Base-by-base conservation (phyloP, 1,140 invertebrate species). In the Neotoxoptera formosana region DNA sequence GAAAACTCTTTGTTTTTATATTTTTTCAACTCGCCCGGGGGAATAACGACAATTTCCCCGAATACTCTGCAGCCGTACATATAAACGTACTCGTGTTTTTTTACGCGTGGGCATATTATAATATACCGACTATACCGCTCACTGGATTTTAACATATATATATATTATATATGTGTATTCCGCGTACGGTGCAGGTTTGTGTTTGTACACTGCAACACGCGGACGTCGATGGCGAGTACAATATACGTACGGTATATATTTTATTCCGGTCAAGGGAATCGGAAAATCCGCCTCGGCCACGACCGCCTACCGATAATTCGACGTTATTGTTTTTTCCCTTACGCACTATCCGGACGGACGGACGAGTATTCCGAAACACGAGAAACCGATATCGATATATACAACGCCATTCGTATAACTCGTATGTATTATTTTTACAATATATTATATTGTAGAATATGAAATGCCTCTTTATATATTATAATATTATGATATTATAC, bases 181-280 rank as follows among this genome's bases (percentile, higher is more conserved):
- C n/a, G n/a, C 1, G 9, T 23, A 41, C 34, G 36, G 20, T 47
- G 41, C n/a, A n/a, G 87, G 47, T 34, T 51, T 88, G 84, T 84
- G 84, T 84, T 45, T 41, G 7, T 23, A 84, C 48, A 17, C 36
- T 51, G 6, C 7, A 48, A 17, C 21, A 6, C 45, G 25, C 25
- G 41, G 25, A 41, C 41, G n/a, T n/a, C n/a, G 25, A 45, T 45
- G 7, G 41, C 83, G 41, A 51, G 45, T 25, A 88, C 30, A 51
- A 88, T 88, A n/a, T n/a, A n/a, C n/a, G n/a, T n/a, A n/a, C n/a
- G n/a, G n/a, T n/a, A n/a, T n/a, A n/a, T n/a, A n/a, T n/a, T n/a
- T 88, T 51, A 88, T 88, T 48, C 30, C n/a, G 86, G 47, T 51
- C 86, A 48, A 51, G 47, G 86, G 86, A 88, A 88, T 88, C n/a